Evolutionary conservation across 1,140 invertebrate genomes (phyloP), one percentile per base, ranked within the genome.

Genomic region (Psilanteris sp.): DNA sequence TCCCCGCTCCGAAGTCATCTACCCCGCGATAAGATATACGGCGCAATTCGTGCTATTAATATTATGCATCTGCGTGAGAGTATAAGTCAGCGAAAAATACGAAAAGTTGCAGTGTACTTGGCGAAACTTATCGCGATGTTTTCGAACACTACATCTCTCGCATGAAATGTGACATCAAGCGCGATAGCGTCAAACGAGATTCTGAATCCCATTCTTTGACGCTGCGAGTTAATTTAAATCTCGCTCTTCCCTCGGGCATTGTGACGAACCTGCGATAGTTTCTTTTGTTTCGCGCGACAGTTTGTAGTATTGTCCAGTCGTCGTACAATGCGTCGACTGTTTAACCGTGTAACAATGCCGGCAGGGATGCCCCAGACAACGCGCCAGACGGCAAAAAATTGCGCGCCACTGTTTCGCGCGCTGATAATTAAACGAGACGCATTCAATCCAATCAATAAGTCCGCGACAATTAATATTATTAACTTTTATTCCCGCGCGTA

Each of bases 221-320:
- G 41, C 68, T 59, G 31, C 9, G 52, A 73, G 75, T 78, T 73
- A 78, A 78, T 78, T 78, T 73, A 78, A 78, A 73, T 78, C 75
- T 73, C 68, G 46, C 57, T 18, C 50, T 54, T 73, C 57, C 37
- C 68, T 59, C 62, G 59, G 39, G 62, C 64, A 71, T 78, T 70
- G 70, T 55, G 61, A 74, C 76, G 32, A 78, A 78, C 70, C 59
- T 61, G 64, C 57, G 70, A 74, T 74, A 74, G 59, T 74, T 78
- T 74, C 76, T 78, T 78, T 78, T 78, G 75, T 78, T 52, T 73
- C 66, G 50, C 24, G 36, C 52, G 62, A 70, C 70, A 73, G 64
- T 73, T 68, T 61, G 41, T 52, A 54, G 68, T 73, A 68, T 73
- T 73, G 68, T 73, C 68, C 75, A 50, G 55, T 68, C 14, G 52